Percentiles rank a stretch among this genome's conserved stretches.
phyloP scores from a whole-genome alignment of 2,113 vertebrate genomes.

The Cinclus cinclus region DNA sequence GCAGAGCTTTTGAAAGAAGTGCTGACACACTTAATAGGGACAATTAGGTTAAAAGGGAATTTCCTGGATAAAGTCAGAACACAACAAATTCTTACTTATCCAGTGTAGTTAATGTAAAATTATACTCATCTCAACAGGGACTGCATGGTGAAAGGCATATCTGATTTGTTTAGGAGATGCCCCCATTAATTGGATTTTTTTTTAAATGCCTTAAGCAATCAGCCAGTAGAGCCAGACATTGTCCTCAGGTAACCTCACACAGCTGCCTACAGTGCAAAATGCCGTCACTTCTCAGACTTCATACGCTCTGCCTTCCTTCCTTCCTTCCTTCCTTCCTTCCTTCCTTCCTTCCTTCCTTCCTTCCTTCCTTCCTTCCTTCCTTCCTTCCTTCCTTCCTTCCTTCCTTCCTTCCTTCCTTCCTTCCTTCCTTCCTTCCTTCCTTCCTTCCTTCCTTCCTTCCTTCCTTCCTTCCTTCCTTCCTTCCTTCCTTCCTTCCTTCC shows the following conservation, averaged over 20 bases:
- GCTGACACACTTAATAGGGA: conserved; percentile 43
- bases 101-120: conserved; percentile 51
- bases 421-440: conserved; percentile 11
- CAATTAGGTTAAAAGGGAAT: conserved; percentile 65
- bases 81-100: conserved; percentile 50
- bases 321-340: not conserved
- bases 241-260: conserved; percentile 67
- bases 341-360: conserved; percentile 11
- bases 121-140: conserved; percentile 37
- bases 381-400: conserved; percentile 11
- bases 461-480: conserved; percentile 11
- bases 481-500: not conserved
- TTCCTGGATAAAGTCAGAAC: conserved; percentile 54
- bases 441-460: conserved; percentile 11
- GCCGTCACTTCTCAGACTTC: conserved; percentile 58
- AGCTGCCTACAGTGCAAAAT: conserved; percentile 52
- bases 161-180: conserved; percentile 50
- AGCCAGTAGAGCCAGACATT: conserved; percentile 47
- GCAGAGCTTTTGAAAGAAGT: conserved; percentile 30
- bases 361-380: conserved; percentile 11
- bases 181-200: conserved; percentile 23
- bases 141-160: conserved; percentile 17
- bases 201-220: conserved; percentile 21
- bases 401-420: conserved; percentile 11
- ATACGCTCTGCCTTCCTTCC: not conserved